Percentiles rank a stretch among this genome's conserved stretches.
Evolutionary conservation across 30 jellyfish, hydroid and myxozoan genomes (phyloP).

Genomic region (Nemopilema nomurai): DNA sequence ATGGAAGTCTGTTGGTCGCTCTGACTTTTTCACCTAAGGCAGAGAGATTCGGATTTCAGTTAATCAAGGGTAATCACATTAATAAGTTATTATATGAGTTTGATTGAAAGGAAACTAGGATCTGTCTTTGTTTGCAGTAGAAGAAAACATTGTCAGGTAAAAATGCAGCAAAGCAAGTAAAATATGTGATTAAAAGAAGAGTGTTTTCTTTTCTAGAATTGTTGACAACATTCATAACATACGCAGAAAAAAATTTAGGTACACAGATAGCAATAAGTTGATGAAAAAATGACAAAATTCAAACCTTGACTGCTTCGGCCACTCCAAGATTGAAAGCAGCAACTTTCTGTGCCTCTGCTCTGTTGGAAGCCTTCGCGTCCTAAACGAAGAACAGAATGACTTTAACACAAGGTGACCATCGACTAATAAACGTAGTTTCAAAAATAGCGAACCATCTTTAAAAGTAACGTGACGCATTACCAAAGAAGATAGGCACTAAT

Average conservation of each 20-base stretch:
- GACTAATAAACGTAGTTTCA: too few relatives aligned
- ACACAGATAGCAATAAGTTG: too few relatives aligned
- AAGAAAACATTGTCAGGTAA: background rate
- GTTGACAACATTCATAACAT: too few relatives aligned
- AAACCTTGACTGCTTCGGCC: slow-evolving; percentile 80
- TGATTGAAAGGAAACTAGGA: background rate
- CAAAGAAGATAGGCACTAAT: too few relatives aligned
- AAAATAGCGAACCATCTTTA: too few relatives aligned
- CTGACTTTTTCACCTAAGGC: slow-evolving; percentile 43
- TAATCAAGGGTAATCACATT: background rate
- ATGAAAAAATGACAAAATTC: too few relatives aligned
- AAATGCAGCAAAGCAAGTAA: background rate
- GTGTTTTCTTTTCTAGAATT: too few relatives aligned
- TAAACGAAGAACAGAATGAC: background rate
- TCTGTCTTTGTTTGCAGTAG: background rate
- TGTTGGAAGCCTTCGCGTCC: slow-evolving; percentile 53
- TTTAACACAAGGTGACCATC: background rate
- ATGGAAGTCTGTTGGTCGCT: slow-evolving; percentile 73
- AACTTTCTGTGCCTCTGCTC: slow-evolving; percentile 75
- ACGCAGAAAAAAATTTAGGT: too few relatives aligned
- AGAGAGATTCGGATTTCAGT: background rate
- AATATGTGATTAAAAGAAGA: too few relatives aligned
- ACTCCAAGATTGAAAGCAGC: slow-evolving; percentile 92
- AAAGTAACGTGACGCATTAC: too few relatives aligned
- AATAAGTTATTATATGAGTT: background rate